Evolutionary conservation across 2,113 vertebrate species (phyloP), one percentile per base, ranked within the genome.

Genomic region (Phyllopteryx taeniolatus): DNA sequence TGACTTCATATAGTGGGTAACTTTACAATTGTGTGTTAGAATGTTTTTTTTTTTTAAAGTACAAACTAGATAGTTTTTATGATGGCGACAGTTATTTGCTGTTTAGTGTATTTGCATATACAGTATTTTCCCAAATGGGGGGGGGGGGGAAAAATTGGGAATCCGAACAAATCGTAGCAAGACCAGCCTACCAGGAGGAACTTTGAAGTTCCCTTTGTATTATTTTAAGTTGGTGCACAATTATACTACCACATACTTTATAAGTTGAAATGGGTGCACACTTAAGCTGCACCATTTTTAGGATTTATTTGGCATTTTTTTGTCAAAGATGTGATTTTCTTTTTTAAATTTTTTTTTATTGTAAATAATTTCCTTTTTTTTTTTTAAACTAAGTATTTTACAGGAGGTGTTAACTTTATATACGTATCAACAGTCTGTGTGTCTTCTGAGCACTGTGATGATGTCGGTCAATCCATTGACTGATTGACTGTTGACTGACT

Each of bases 391-490:
- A 22, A 4, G 13, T 61, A 8, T 35, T 61, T 61, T 61, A 27
- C 56, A 61, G 59, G 31, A 61, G 14, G 59, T 17, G 59, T 61
- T 35, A 35, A 61, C 59, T 61, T 61, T 61, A 61, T 35, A 61
- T 61, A 39, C 35, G 61, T 73, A 61, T 59, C 11, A 59, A 59
- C 56, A 31, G 51, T 75, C 73, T 39, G 61, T 67, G 3, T 82
- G 47, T 46, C 72, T 71, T 71, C 67, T 72, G 35, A 70, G 69
- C 22, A 19, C 59, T 75, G 46, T 79, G 67, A 68, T 73, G 35
- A 69, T 65, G 49, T 39, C 66, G 72, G 46, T 64, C 68, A 66
- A 27, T 77, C 20, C 82, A 74, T 71, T 83, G 76, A 76, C 13
- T 51, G 64, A 74, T 17, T 76, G 46, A 39, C 35, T 3, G 4